phyloP scores from a whole-genome alignment of 2,888 invertebrate genomes.

The Zaprionus bogoriensis region DNA sequence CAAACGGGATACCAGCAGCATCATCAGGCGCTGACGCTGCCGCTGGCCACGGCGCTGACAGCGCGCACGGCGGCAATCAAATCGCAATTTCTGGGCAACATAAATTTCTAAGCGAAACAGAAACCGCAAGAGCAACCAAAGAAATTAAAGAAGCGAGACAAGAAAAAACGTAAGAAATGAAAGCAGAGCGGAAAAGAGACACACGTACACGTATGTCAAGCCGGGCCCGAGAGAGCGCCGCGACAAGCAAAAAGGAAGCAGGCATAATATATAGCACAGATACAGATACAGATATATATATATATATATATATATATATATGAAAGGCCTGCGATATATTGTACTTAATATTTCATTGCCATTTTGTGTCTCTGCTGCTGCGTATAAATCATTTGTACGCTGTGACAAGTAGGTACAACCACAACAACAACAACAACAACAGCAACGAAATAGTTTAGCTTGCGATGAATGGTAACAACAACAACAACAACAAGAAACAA shows the following conservation, averaged over 20 bases:
- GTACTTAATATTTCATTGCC: constrained; percentile 56
- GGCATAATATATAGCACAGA: neutral
- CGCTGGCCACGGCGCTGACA: constrained; percentile 81
- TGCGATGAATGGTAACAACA: constrained; percentile 65
- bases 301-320: neutral
- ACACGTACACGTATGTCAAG: neutral
- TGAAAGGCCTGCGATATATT: constrained; percentile 37
- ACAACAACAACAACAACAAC: constrained; percentile 27
- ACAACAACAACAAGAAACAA: constrained; percentile 13
- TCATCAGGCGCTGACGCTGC: constrained; percentile 80
- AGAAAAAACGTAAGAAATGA: neutral
- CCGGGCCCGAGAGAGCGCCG: neutral
- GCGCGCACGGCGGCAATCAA: constrained; percentile 82
- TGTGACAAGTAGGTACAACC: constrained; percentile 73
- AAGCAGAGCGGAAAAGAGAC: neutral
- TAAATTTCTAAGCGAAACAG: constrained; percentile 77
- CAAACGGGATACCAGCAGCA: constrained; percentile 78
- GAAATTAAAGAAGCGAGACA: constrained; percentile 17
- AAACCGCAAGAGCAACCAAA: neutral
- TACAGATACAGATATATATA: neutral
- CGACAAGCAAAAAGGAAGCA: neutral
- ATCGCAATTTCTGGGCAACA: constrained; percentile 83
- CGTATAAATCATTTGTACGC: constrained; percentile 65
- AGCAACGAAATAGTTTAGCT: constrained; percentile 52
- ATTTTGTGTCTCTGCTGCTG: constrained; percentile 40